Evolutionary conservation across 2,113 vertebrate species (phyloP).

Genomic region (Hystrix brachyura): DNA sequence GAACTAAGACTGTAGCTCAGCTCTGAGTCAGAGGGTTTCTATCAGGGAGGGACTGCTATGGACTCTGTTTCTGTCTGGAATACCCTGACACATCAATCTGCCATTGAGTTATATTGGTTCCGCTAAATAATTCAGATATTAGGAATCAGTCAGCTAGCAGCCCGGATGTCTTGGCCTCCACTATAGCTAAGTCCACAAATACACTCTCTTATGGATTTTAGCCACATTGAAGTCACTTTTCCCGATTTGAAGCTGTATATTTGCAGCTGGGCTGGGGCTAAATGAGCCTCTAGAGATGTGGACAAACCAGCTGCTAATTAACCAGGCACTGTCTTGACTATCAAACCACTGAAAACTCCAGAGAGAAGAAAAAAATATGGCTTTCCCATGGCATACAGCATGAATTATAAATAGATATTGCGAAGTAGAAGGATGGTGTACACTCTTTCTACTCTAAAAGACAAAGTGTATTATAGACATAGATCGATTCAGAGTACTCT

Average conservation of each 20-base stretch:
- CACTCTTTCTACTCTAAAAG: slow-evolving; percentile 30
- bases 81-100: neutral
- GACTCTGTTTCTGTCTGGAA: neutral
- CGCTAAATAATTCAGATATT: slow-evolving; percentile 33
- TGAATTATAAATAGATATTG: slow-evolving; percentile 57
- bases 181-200: neutral
- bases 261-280: neutral
- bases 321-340: slow-evolving; percentile 22
- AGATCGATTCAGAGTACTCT: slow-evolving; percentile 8
- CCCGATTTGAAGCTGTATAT: slow-evolving; percentile 11
- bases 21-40: neutral
- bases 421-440: slow-evolving; percentile 32
- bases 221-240: neutral
- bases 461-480: neutral
- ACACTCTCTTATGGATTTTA: neutral
- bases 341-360: neutral
- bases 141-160: neutral
- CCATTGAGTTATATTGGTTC: neutral
- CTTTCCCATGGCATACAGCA: slow-evolving; percentile 30
- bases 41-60: neutral
- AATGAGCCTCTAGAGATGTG: slow-evolving; percentile 47
- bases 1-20: neutral
- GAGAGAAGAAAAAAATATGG: slow-evolving; percentile 58
- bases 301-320: slow-evolving; percentile 70
- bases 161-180: neutral